phyloP scores from a whole-genome alignment of 2,888 invertebrate genomes.

The Platynereis dumerilii region DNA sequence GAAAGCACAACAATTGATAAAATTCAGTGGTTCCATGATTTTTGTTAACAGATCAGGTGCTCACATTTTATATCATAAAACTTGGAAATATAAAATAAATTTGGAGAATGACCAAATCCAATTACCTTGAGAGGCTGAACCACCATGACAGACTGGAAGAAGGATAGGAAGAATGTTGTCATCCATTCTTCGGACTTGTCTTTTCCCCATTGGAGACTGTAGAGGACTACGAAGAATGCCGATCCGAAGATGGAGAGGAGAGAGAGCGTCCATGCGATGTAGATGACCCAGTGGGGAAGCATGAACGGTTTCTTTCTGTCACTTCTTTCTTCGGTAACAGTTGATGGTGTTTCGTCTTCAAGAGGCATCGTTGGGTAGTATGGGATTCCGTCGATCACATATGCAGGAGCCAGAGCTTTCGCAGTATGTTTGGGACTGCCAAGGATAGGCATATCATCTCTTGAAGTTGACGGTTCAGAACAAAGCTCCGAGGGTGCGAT shows the following conservation, averaged over 20 bases:
- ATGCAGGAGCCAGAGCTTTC: neutral
- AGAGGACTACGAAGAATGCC: conserved; percentile 3
- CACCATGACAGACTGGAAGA: conserved; percentile 6
- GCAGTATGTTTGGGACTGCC: neutral
- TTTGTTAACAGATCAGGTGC: no score
- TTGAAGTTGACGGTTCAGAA: neutral
- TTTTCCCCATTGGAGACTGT: conserved; percentile 1
- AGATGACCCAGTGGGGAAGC: conserved; percentile 4
- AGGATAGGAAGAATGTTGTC: conserved; percentile 1
- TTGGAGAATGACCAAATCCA: no score
- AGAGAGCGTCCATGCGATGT: neutral
- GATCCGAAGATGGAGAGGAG: conserved; percentile 4
- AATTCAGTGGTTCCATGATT: no score
- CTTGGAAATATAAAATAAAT: no score
- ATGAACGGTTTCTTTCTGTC: neutral
- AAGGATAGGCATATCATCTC: neutral
- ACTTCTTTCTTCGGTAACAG: no score
- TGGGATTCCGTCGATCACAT: no score
- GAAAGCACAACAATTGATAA: no score
- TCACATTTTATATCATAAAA: no score
- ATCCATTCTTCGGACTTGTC: conserved; percentile 5
- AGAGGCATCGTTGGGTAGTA: no score
- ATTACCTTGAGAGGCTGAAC: conserved; percentile 4
- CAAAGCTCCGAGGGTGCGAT: neutral
- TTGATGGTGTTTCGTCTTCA: no score